Conservation (phyloP, 2,113 vertebrate genomes). For the Gila orcuttii region DNA sequence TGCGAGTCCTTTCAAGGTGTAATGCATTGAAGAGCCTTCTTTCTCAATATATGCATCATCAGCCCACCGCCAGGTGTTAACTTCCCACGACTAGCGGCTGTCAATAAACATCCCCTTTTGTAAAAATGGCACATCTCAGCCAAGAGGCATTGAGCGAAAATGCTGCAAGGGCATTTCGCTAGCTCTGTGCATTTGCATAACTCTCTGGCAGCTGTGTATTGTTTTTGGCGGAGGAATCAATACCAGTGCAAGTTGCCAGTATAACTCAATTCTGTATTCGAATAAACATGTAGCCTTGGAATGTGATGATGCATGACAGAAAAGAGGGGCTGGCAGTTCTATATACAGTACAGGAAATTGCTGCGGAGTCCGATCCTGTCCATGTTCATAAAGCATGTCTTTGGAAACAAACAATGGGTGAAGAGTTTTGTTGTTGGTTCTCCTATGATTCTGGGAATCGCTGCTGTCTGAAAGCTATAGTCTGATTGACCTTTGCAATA, state of each 20-base stretch:
- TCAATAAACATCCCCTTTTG: conserved; percentile 51
- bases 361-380: not conserved
- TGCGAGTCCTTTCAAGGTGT: conserved; percentile 2
- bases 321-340: not conserved
- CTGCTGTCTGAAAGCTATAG: conserved; percentile 40
- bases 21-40: conserved; percentile 13
- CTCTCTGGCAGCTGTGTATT: conserved; percentile 38
- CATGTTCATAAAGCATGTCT: not conserved
- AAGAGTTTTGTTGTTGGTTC: not conserved
- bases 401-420: not conserved
- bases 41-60: conserved; percentile 32
- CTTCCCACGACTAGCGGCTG: conserved; percentile 14
- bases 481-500: conserved; percentile 70
- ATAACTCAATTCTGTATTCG: conserved; percentile 28
- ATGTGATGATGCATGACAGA: not conserved
- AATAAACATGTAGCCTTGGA: conserved; percentile 30
- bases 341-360: not conserved
- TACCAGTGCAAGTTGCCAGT: conserved; percentile 11
- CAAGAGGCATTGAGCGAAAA: conserved; percentile 36
- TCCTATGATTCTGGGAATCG: conserved; percentile 4
- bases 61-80: conserved; percentile 25
- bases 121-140: conserved; percentile 41
- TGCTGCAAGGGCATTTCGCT: not conserved
- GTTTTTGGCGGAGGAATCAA: conserved; percentile 52
- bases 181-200: conserved; percentile 30